Evolutionary conservation across 2,888 invertebrate species (phyloP), one percentile per base, ranked within the genome.

Genomic region (Unio delphinus): DNA sequence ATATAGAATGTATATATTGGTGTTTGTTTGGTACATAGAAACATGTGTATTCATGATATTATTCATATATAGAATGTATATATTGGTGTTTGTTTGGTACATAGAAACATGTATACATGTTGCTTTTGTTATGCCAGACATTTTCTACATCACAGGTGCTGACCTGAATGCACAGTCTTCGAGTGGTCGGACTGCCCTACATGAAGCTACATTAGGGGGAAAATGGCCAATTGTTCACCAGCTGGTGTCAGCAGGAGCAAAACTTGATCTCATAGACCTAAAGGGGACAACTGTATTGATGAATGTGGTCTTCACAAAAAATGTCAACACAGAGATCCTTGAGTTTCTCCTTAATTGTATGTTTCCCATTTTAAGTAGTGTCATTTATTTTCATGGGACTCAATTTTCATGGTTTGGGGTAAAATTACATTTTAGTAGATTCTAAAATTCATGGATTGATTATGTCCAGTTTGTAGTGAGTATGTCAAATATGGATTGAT

Each of bases 211-310:
- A 23, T 75, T 79, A 15, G 72, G 70, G 30, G 67, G 69, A 4
- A 67, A 66, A 54, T 65, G 65, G 20, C 62, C 61, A 4, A 64
- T 78, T 18, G 80, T 81, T 18, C 60, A 69, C 54, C 30, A 58
- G 11, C 71, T 86, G 63, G 61, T 86, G 18, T 69, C 72, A 1
- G 76, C 78, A 18, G 79, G 80, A 1, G 80, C 80, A 11, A 69
- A 85, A 62, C 67, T 83, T 3, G 77, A 83, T 57, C 67, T 78
- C 23, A 34, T 65, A 11, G 83, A 85, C 66, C 72, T 72, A 58
- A 80, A 81, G 17, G 76, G 76, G 11, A 80, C 84, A 26, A 76
- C 78, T 4, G 72, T 80, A 3, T 74, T 75, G 4, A 72, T 76
- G 23, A 71, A 74, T 59, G 34, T 75, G 18, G 71, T 76, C 59